Evolutionary conservation across 2,888 invertebrate genomes (phyloP).

Genomic region (Adelphocoris suturalis): DNA sequence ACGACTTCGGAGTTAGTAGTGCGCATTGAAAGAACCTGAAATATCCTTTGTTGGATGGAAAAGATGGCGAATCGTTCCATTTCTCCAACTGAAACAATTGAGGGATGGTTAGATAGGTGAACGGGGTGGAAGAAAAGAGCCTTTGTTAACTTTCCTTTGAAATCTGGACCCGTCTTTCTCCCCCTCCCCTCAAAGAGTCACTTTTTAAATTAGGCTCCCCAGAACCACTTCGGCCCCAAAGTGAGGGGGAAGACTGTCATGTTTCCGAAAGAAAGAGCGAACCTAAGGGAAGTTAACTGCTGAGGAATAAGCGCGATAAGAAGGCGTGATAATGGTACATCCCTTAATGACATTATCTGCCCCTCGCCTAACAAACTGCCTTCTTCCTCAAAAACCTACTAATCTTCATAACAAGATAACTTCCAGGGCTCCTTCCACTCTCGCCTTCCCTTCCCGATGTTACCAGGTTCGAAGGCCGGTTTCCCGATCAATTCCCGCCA

Average conservation of each 20-base stretch:
- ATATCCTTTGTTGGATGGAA: constrained; percentile 1
- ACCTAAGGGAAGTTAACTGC: constrained; percentile 48
- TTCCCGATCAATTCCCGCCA: constrained; percentile 49
- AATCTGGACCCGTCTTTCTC: constrained; percentile 15
- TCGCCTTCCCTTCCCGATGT: neutral
- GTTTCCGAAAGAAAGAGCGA: constrained; percentile 11
- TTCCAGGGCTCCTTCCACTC: constrained; percentile 2
- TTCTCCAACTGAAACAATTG: constrained; percentile 23
- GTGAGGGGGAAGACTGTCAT: constrained; percentile 7
- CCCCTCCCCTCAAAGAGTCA: neutral
- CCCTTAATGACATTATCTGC: constrained; percentile 61
- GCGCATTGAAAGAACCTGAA: neutral
- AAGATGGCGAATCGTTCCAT: constrained; percentile 32
- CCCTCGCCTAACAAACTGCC: constrained; percentile 47
- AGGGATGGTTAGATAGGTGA: neutral
- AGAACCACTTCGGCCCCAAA: neutral
- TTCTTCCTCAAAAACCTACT: constrained; percentile 52
- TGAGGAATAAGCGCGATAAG: constrained; percentile 60
- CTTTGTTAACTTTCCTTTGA: constrained; percentile 55
- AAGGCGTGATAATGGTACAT: constrained; percentile 62
- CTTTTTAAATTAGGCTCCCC: constrained; percentile 58
- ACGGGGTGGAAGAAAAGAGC: constrained; percentile 10
- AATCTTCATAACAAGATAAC: constrained; percentile 63
- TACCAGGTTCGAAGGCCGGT: neutral
- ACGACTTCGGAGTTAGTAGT: no score